phyloP scores from a whole-genome alignment of 1,140 invertebrate species.

The Cryptotermes secundus region DNA sequence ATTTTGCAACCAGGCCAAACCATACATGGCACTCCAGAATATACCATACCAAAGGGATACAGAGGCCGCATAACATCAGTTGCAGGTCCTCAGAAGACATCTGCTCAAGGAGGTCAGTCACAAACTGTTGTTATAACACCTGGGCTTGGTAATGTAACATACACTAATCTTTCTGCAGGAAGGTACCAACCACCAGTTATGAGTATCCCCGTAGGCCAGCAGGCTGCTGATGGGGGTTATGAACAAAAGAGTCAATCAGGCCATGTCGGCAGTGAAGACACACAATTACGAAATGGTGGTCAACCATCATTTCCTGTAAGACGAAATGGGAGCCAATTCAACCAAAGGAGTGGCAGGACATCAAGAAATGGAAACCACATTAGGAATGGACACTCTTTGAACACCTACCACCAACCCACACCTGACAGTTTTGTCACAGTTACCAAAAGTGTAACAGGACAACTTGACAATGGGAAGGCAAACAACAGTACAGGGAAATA shows the following conservation, averaged over 20 bases:
- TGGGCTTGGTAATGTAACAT: slow-evolving; percentile 54
- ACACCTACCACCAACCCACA: neutral
- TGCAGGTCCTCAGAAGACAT: slow-evolving; percentile 47
- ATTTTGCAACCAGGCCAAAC: slow-evolving; percentile 61
- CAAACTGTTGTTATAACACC: slow-evolving; percentile 62
- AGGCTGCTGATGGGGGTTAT: neutral
- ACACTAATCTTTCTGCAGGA: slow-evolving; percentile 38
- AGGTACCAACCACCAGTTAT: slow-evolving; percentile 16
- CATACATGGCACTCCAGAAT: slow-evolving; percentile 61
- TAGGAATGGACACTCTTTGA: slow-evolving; percentile 14
- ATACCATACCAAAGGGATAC: slow-evolving; percentile 65
- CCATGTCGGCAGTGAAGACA: neutral
- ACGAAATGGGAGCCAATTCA: neutral
- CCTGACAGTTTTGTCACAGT: slow-evolving; percentile 65
- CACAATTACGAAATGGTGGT: neutral
- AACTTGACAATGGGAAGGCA: slow-evolving; percentile 55
- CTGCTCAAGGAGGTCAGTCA: slow-evolving; percentile 57
- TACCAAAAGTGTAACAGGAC: slow-evolving; percentile 74
- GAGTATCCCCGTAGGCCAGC: slow-evolving; percentile 1
- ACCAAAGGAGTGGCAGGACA: neutral
- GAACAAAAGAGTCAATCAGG: neutral
- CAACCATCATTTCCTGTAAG: neutral
- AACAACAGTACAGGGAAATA: slow-evolving; percentile 54
- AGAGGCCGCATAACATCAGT: slow-evolving; percentile 63
- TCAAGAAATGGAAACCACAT: slow-evolving; percentile 10